These are phyloP conservation scores for Colistium nudipinnis DNA, from an alignment of 2,113 vertebrate species.

Conservation along the genomic window DNA sequence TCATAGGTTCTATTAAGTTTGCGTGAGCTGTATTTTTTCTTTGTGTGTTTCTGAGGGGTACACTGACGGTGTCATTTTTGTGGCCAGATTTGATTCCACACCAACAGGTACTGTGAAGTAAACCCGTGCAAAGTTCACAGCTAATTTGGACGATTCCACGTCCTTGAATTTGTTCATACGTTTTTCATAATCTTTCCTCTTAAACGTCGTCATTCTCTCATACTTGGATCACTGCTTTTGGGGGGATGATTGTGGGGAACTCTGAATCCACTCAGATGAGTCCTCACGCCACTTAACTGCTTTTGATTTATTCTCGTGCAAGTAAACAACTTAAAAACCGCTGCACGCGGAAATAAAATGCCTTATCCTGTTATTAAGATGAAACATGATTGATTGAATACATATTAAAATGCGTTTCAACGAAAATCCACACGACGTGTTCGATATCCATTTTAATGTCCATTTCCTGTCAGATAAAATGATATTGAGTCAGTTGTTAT, in stretches of 20 bases:
- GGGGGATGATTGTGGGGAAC: conserved; percentile 39
- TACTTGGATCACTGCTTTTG: conserved; percentile 30
- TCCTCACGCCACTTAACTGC: conserved; percentile 39
- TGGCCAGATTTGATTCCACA: conserved; percentile 11
- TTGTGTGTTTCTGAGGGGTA: neutral
- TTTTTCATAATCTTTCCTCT: neutral
- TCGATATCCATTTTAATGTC: neutral
- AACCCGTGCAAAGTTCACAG: neutral
- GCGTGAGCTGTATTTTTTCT: neutral
- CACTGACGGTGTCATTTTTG: neutral
- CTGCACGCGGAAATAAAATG: conserved; percentile 7
- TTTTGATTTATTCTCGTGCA: conserved; percentile 46
- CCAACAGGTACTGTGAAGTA: neutral
- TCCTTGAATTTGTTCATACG: neutral
- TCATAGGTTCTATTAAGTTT: no score
- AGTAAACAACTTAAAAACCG: conserved; percentile 52
- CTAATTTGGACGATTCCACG: neutral
- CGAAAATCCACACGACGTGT: neutral
- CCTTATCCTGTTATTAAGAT: conserved; percentile 16
- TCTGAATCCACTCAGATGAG: conserved; percentile 41
- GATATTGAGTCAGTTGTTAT: neutral
- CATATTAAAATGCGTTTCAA: conserved; percentile 1
- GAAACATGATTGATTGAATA: conserved; percentile 12
- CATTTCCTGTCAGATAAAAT: neutral
- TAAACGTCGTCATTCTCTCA: neutral